Evolutionary conservation across 2,888 invertebrate genomes (phyloP).

Genomic region (Cynaeus angustus): DNA sequence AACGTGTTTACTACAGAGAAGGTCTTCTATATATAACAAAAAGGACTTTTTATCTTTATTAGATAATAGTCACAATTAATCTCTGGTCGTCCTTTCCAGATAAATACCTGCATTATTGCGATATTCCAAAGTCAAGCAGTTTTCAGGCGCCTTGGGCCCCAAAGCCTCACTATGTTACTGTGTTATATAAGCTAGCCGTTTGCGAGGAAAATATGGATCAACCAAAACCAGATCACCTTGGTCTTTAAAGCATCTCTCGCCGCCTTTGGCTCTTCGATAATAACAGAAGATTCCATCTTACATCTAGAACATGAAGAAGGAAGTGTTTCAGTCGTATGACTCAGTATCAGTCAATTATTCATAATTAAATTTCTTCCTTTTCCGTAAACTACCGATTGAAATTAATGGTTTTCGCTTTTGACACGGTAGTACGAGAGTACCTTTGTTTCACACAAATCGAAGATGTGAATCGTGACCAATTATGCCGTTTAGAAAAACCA

Average conservation of each 20-base stretch:
- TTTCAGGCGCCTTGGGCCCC: neutral
- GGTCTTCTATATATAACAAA: no score
- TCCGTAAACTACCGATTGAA: neutral
- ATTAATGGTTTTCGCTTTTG: neutral
- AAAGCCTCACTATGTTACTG: constrained; percentile 19
- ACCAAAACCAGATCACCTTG: constrained; percentile 46
- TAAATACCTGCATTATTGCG: no score
- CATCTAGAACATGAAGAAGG: no score
- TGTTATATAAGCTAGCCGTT: constrained; percentile 31
- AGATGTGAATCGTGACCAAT: constrained; percentile 52
- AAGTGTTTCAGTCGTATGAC: no score
- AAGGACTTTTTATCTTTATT: no score
- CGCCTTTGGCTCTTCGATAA: constrained; percentile 11
- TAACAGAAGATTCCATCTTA: constrained; percentile 17
- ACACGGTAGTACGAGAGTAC: constrained; percentile 23
- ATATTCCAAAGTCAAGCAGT: constrained; percentile 3
- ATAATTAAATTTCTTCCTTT: no score
- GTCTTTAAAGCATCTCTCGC: constrained; percentile 46
- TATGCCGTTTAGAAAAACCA: constrained; percentile 50
- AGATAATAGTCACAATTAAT: no score
- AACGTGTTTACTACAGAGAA: no score
- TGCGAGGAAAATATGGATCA: constrained; percentile 45
- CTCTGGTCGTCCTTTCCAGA: no score
- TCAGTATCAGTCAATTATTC: no score
- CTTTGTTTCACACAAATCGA: constrained; percentile 22